A percentile compares a stretch with the other conserved stretches of the same genome.
Evolutionary conservation across 2,888 invertebrate genomes (phyloP).

Genomic region (Mechanitis messenoides): DNA sequence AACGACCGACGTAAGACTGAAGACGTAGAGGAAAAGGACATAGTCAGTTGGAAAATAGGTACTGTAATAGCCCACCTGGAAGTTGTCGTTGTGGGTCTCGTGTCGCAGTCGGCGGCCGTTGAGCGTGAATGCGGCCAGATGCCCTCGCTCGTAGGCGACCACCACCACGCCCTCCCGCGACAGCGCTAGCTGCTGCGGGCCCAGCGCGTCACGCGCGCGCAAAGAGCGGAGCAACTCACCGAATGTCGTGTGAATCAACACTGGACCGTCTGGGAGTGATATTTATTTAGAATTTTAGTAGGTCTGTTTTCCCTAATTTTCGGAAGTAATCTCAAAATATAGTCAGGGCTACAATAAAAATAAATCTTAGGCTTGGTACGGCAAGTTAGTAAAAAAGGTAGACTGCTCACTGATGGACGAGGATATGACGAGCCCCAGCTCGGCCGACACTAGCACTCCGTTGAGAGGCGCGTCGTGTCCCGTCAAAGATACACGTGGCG

Average conservation of each 20-base stretch:
- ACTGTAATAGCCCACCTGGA: constrained; percentile 81
- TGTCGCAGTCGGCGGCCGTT: constrained; percentile 93
- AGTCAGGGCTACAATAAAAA: no score
- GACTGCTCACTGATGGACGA: constrained; percentile 82
- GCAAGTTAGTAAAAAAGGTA: no score
- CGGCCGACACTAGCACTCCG: constrained; percentile 97
- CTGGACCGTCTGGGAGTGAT: constrained; percentile 87
- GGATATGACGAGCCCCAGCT: constrained; percentile 97
- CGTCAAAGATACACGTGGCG: constrained; percentile 96
- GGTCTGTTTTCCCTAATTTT: no score
- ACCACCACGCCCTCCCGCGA: constrained; percentile 97
- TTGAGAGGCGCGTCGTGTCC: constrained; percentile 98
- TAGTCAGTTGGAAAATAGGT: neutral
- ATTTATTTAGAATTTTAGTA: neutral
- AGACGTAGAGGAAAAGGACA: no score
- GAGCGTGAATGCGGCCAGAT: constrained; percentile 95
- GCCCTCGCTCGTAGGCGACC: constrained; percentile 93
- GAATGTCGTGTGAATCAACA: constrained; percentile 97
- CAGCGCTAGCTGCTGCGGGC: constrained; percentile 93
- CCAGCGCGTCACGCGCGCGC: constrained; percentile 85
- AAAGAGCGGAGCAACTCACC: constrained; percentile 95
- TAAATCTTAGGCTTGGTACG: no score
- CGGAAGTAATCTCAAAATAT: no score
- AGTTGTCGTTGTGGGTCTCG: constrained; percentile 95
- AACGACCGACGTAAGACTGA: no score